Conservation (phyloP, 2,888 invertebrate genomes). For the Celastrina argiolus region DNA sequence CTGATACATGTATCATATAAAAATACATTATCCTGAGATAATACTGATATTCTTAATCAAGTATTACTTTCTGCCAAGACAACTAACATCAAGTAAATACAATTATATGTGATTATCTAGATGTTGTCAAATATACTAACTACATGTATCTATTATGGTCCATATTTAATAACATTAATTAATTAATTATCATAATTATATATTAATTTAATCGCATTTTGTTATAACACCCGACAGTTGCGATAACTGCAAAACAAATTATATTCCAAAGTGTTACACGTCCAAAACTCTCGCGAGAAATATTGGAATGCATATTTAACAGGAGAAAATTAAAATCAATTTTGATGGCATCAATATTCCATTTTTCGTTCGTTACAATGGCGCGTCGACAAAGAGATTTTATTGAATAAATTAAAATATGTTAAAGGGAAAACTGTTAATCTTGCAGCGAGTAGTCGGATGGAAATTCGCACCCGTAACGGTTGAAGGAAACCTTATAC, state of each 20-base stretch:
- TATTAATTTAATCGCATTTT: background rate
- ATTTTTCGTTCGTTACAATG: slow-evolving; percentile 59
- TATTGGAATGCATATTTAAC: slow-evolving; percentile 45
- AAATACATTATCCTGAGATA: too few relatives aligned
- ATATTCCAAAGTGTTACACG: background rate
- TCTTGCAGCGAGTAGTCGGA: slow-evolving; percentile 28
- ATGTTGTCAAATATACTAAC: too few relatives aligned
- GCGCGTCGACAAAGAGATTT: slow-evolving; percentile 63
- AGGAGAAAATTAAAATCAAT: slow-evolving; percentile 55
- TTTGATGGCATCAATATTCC: slow-evolving; percentile 62
- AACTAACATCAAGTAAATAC: too few relatives aligned
- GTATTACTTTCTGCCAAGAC: too few relatives aligned
- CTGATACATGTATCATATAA: too few relatives aligned
- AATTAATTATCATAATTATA: too few relatives aligned
- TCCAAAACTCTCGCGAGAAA: slow-evolving; percentile 30
- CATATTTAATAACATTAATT: too few relatives aligned
- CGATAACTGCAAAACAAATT: background rate
- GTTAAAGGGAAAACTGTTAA: slow-evolving; percentile 36
- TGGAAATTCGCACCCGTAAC: background rate
- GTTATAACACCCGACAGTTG: background rate
- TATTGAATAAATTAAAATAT: slow-evolving; percentile 73
- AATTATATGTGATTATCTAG: too few relatives aligned
- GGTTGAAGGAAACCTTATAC: background rate
- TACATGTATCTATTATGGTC: too few relatives aligned
- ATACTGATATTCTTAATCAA: too few relatives aligned